Percentiles rank a stretch among this genome's conserved stretches.
Conservation (phyloP, 1,140 invertebrate species). For the Paralvinella palmiformis region DNA sequence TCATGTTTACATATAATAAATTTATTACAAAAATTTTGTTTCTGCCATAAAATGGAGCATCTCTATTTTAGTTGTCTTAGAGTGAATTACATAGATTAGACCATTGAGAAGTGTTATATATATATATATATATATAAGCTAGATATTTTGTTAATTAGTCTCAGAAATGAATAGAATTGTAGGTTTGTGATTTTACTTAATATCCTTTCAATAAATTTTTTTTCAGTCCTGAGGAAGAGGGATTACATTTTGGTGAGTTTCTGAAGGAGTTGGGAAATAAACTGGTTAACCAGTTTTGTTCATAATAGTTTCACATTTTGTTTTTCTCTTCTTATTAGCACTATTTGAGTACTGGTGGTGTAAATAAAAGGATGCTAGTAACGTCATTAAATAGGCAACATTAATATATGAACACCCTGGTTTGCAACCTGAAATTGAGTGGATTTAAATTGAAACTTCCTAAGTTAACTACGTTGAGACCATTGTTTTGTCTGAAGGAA, state of each 20-base stretch:
- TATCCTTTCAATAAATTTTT: constrained; percentile 6
- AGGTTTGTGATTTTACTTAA: neutral
- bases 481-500: too few species aligned
- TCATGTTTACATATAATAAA: too few species aligned
- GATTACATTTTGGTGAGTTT: constrained; percentile 33
- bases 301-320: neutral
- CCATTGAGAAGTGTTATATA: neutral
- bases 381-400: too few species aligned
- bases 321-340: neutral
- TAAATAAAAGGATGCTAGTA: too few species aligned
- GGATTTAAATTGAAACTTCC: too few species aligned
- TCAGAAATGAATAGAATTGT: neutral
- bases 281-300: neutral
- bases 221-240: constrained; percentile 31
- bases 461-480: too few species aligned
- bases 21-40: too few species aligned
- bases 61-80: too few species aligned
- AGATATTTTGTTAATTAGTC: neutral
- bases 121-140: neutral
- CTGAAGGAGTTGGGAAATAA: neutral
- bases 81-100: too few species aligned
- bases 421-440: too few species aligned
- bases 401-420: too few species aligned
- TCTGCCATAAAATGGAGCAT: neutral
- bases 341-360: neutral